Base-by-base conservation (phyloP, 2,888 invertebrate species). In the Eupithecia vulgata region DNA sequence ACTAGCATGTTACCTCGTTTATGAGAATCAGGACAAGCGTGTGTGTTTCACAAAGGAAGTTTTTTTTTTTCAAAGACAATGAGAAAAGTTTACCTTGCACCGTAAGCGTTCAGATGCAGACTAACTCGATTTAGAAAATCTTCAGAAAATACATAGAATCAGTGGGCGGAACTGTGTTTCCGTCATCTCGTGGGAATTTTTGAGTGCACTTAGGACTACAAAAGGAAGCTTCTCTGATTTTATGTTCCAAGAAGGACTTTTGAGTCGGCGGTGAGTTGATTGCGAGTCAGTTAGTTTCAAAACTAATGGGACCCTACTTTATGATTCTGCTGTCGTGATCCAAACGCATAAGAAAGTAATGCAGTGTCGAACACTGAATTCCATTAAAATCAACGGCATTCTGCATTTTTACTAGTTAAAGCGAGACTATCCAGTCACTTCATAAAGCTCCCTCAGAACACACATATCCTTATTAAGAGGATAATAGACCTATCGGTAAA, bases 21-120 rank as follows among this genome's bases (percentile, higher is more conserved):
- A 74, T 68, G 68, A 35, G 68, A 73, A 69, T 65, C 74, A 74
- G 73, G 69, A 79, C 78, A 66, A n/a, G 72, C 68, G n/a, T 73
- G 61, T 34, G 69, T 68, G 48, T 72, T 62, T 68, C 8, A 72
- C 62, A 40, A 67, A 45, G 5, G n/a, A 17, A 35, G 67, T 48
- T 40, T 48, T 48, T 70, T 67, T 65, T n/a, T 25, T n/a, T n/a
- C n/a, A 45, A 70, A 66, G 45, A 48, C 57, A 61, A 67, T 64
- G n/a, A 64, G 48, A 48, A 68, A 68, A 72, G 72, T 72, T 65
- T 40, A 25, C 21, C 40, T 42, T 40, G 40, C 40, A 65, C 21
- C 21, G 40, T 25, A 40, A 12, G 37, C 65, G n/a, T 37, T 42
- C 10, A 21, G 40, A 65, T 64, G 59, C 64, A 37, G 40, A 21